Evolutionary conservation across 2,888 invertebrate genomes (phyloP).

Genomic region (Drosophila yooni): DNA sequence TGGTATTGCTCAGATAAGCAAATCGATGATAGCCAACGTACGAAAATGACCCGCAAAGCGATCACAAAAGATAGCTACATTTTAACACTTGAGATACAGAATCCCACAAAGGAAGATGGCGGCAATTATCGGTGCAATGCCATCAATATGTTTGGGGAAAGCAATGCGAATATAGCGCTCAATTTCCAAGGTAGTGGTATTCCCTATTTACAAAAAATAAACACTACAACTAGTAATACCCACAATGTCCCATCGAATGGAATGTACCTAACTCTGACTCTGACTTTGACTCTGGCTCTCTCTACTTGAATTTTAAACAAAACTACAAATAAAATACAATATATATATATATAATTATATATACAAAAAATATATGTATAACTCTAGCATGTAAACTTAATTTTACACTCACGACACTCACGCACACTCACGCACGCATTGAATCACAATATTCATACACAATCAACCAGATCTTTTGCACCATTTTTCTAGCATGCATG

Average conservation of each 20-base stretch:
- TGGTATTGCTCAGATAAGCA: constrained; percentile 97
- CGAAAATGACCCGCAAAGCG: constrained; percentile 95
- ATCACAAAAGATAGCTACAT: constrained; percentile 96
- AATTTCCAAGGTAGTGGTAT: constrained; percentile 96
- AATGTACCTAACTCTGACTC: neutral
- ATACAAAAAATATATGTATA: neutral
- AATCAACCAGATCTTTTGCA: neutral
- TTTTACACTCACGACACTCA: constrained; percentile 1
- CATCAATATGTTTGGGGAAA: constrained; percentile 99
- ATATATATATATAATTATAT: neutral
- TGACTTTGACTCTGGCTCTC: neutral
- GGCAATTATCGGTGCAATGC: constrained; percentile 99
- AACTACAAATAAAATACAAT: neutral
- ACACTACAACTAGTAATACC: constrained; percentile 4
- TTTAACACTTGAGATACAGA: constrained; percentile 96
- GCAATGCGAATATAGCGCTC: constrained; percentile 99
- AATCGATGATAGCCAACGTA: constrained; percentile 92
- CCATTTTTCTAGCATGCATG: neutral
- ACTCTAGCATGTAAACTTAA: constrained; percentile 11
- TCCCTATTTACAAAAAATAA: constrained; percentile 14
- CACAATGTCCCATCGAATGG: constrained; percentile 3
- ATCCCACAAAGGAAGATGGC: constrained; percentile 98
- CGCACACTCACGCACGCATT: neutral
- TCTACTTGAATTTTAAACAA: neutral
- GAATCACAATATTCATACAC: neutral